phyloP scores from a whole-genome alignment of 2,113 vertebrate genomes.

The Neogale vison region DNA sequence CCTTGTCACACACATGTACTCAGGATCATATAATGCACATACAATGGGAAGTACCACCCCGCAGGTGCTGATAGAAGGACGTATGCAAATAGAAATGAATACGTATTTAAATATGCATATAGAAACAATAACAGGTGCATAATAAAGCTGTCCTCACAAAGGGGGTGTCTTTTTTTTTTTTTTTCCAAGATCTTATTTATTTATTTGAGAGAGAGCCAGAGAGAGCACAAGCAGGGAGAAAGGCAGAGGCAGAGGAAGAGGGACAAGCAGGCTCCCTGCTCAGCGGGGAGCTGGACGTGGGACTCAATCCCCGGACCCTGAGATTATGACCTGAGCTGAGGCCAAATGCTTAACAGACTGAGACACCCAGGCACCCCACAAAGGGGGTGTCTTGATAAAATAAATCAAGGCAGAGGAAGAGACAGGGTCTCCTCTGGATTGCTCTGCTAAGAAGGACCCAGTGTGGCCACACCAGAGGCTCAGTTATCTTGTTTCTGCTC shows the following conservation, averaged over 20 bases:
- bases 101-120: background rate
- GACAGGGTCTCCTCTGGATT: background rate
- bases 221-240: background rate
- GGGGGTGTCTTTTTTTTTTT: background rate
- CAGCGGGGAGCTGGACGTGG: fast-evolving
- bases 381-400: background rate
- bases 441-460: background rate
- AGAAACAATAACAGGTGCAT: background rate
- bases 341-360: background rate
- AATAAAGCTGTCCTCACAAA: background rate
- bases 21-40: background rate
- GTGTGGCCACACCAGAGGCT: background rate
- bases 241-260: background rate
- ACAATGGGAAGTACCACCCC: background rate
- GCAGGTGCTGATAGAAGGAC: background rate
- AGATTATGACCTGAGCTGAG: background rate
- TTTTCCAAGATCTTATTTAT: background rate
- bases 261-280: background rate
- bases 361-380: background rate
- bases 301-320: background rate
- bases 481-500: background rate
- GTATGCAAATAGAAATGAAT: background rate
- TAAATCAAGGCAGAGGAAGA: background rate
- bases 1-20: background rate
- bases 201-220: background rate